Base-by-base conservation (phyloP, 2,888 invertebrate species). In the Eumerus sabulonum region DNA sequence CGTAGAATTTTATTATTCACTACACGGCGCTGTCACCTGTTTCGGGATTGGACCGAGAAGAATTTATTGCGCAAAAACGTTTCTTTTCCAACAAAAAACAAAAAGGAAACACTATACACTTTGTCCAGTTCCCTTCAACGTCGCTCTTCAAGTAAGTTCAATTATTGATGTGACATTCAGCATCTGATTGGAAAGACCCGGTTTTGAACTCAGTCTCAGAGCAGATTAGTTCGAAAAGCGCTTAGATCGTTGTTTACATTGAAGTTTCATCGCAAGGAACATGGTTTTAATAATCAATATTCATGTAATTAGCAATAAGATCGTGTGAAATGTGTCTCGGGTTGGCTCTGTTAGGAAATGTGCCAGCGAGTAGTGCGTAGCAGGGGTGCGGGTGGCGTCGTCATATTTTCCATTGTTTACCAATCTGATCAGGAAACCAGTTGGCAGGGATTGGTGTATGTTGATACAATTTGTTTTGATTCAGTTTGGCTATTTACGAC, bases 201-300 rank as follows among this genome's bases (percentile, higher is more conserved):
- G 11, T 51, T 63, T 63, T 68, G 77, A 53, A 83, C 85, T 85
- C 84, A 84, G 71, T 85, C 85, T 85, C 85, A 85, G 85, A 71
- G 85, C 53, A 85, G 85, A 85, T 84, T 85, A 85, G 84, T 85
- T 13, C 19, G 53, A 44, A 56, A 40, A 50, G 16, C 2, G 5
- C 35, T 56, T 57, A 40, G 42, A 1, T 14, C 16, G 18, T 64
- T 64, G 64, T 48, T 66, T 64, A 72, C 48, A 50, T 56, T 9
- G 14, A 0, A 12, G 5, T 12, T 42, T 36, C 62, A 17, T 14
- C 12, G 0, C 14, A 12, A 27, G n/a, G n/a, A n/a, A n/a, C 14
- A 13, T 19, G 14, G 9, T 17, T 4, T 27, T 4, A 7, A 27
- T 27, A 27, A 27, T 27, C 27, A 27, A 27, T 27, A 27, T 4